Percentiles rank a stretch among this genome's conserved stretches.
These are phyloP conservation scores for Merluccius polli DNA, from an alignment of 2,797 vertebrate genomes.

Conservation along the genomic window DNA sequence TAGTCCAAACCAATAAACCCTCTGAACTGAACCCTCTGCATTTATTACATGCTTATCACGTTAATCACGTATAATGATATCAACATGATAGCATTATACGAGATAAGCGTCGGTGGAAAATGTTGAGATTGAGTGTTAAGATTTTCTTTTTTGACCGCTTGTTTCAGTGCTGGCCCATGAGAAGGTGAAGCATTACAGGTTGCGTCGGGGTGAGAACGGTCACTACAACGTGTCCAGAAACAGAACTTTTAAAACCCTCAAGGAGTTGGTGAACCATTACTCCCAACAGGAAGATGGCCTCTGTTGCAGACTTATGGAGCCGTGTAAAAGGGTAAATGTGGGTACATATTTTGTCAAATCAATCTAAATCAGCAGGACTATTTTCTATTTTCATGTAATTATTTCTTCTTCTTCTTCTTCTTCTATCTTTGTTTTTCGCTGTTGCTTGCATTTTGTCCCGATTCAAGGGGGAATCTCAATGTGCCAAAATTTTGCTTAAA, in stretches of 20 bases:
- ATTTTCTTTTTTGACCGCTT: constrained; percentile 9
- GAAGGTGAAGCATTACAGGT: constrained; percentile 88
- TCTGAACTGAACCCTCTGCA: not conserved
- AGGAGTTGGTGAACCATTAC: constrained; percentile 81
- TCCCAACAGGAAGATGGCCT: constrained; percentile 75
- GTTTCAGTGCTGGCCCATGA: constrained; percentile 79
- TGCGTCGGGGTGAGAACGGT: constrained; percentile 72
- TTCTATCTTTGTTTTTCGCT: not conserved
- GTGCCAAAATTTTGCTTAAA: not conserved
- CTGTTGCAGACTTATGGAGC: constrained; percentile 75
- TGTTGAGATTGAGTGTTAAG: too few species aligned
- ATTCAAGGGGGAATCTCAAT: not conserved
- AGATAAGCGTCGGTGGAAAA: too few species aligned
- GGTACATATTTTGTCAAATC: not conserved
- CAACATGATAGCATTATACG: too few species aligned
- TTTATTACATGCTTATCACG: not conserved
- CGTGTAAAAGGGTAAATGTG: constrained; percentile 84
- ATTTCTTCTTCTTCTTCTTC: not conserved
- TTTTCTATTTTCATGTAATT: too few species aligned
- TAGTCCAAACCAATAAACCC: constrained; percentile 24
- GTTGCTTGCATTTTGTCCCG: not conserved
- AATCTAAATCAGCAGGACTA: not conserved
- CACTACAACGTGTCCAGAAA: constrained; percentile 73
- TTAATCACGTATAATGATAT: too few species aligned
- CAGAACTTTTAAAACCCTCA: constrained; percentile 73